Evolutionary conservation across 2,797 vertebrate genomes (phyloP), one percentile per base, ranked within the genome.

Genomic region (Chloroceryle inda): DNA sequence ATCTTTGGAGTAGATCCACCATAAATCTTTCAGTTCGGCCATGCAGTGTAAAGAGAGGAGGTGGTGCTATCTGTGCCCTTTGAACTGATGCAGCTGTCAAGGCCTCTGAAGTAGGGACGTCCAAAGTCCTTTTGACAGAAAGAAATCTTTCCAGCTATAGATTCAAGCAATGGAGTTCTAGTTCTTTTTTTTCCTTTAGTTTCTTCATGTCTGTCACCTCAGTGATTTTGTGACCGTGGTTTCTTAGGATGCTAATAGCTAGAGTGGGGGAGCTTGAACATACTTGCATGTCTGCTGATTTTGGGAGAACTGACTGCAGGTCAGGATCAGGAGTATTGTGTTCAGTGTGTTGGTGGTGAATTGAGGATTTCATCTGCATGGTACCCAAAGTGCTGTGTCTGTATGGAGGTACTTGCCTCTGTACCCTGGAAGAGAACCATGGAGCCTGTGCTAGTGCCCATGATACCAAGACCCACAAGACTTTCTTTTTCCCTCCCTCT

Each of bases 1-100:
- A 81, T 95, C 93, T 93, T 71, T 96, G 96, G 96, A 96, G 63
- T 6, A 52, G 67, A 80, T 97, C 89, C 93, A 95, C 40, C 83
- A 22, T 53, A 29, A 74, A 80, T 64, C 88, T 84, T 35, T 40
- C 26, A 23, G 10, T 42, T 63, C 2, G 6, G 42, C 81, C 42
- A 5, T 24, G 56, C 94, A 61, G 55, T n/a, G n/a, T 14, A 3
- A 73, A 59, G 44, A 18, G 82, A 77, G 81, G 93, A 95, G 85
- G 63, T 74, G 74, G 59, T 92, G 92, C 75, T 50, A 62, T 24
- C 59, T 52, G 47, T 67, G 74, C 74, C 91, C 91, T 82, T 35
- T 67, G 91, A 67, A 21, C 89, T 64, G 89, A 18, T 53, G 79
- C 94, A 95, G 89, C 85, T 95, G 76, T 81, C 64, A 37, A 61